Evolutionary conservation across 1,140 invertebrate species (phyloP).

Genomic region (Solen grandis): DNA sequence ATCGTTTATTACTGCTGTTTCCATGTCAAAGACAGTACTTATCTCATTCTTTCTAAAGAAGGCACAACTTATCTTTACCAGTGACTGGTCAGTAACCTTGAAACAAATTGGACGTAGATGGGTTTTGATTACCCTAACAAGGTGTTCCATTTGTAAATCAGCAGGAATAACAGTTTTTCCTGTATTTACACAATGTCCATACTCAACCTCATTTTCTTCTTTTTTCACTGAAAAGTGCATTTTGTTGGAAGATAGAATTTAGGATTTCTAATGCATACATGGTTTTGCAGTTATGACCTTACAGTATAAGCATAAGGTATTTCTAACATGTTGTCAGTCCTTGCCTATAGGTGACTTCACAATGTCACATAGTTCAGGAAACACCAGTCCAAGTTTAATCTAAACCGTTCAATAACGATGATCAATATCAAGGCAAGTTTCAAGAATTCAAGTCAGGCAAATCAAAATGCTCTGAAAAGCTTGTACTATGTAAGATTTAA

Average conservation of each 20-base stretch:
- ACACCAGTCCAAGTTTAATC: constrained; percentile 44
- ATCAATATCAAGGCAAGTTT: background rate
- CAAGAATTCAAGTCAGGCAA: background rate
- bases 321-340: constrained; percentile 44
- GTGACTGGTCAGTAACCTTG: constrained; percentile 4
- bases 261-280: constrained; percentile 59
- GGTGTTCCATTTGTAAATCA: constrained; percentile 40
- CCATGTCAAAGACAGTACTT: constrained; percentile 6
- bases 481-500: constrained; percentile 50
- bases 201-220: constrained; percentile 5
- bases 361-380: constrained; percentile 36
- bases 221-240: constrained; percentile 24
- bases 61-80: constrained; percentile 37
- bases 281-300: constrained; percentile 54
- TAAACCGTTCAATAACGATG: constrained; percentile 25
- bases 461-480: constrained; percentile 38
- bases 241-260: constrained; percentile 25
- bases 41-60: constrained; percentile 36
- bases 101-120: constrained; percentile 35
- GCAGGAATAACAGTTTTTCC: constrained; percentile 23
- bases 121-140: constrained; percentile 23
- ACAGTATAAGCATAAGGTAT: constrained; percentile 54
- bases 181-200: constrained; percentile 47
- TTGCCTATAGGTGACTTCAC: constrained; percentile 32
- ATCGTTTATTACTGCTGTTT: constrained; percentile 6